phyloP scores from a whole-genome alignment of 1,140 invertebrate species.

The Camponotus floridanus region DNA sequence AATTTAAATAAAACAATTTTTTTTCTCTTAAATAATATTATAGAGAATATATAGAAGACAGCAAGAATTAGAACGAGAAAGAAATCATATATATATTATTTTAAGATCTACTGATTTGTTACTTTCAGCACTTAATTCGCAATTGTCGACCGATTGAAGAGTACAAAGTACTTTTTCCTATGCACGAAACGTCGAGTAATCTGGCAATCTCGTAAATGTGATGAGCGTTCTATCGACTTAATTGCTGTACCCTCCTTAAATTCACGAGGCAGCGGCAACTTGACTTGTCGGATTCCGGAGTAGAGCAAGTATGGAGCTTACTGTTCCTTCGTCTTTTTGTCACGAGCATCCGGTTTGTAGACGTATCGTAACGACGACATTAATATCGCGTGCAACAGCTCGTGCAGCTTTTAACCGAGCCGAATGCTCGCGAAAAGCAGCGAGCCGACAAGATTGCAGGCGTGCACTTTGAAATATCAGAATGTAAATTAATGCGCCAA shows the following conservation, averaged over 20 bases:
- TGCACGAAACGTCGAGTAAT: slow-evolving; percentile 55
- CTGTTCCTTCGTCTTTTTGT: slow-evolving; percentile 15
- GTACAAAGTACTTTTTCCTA: slow-evolving; percentile 1
- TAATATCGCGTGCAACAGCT: slow-evolving; percentile 72
- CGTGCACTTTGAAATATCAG: slow-evolving; percentile 44
- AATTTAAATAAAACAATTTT: not conserved
- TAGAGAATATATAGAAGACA: not conserved
- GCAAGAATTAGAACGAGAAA: not conserved
- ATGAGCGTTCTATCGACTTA: slow-evolving; percentile 57
- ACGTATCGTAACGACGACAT: slow-evolving; percentile 69
- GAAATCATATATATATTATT: not conserved
- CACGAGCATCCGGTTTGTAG: slow-evolving; percentile 56
- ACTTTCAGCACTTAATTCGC: not conserved
- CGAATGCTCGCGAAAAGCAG: slow-evolving; percentile 33
- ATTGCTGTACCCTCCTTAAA: slow-evolving; percentile 56
- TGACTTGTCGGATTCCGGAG: slow-evolving; percentile 29
- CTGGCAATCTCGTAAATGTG: slow-evolving; percentile 57
- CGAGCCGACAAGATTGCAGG: slow-evolving; percentile 40
- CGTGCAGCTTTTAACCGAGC: slow-evolving; percentile 53
- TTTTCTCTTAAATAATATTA: not conserved
- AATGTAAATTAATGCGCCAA: slow-evolving; percentile 56
- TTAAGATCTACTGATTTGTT: not conserved
- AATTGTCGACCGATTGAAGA: slow-evolving; percentile 17
- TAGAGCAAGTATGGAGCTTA: not conserved
- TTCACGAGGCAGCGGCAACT: slow-evolving; percentile 29